These are phyloP conservation scores for Aethes cnicana DNA, from an alignment of 2,888 invertebrate species.

Conservation along the genomic window DNA sequence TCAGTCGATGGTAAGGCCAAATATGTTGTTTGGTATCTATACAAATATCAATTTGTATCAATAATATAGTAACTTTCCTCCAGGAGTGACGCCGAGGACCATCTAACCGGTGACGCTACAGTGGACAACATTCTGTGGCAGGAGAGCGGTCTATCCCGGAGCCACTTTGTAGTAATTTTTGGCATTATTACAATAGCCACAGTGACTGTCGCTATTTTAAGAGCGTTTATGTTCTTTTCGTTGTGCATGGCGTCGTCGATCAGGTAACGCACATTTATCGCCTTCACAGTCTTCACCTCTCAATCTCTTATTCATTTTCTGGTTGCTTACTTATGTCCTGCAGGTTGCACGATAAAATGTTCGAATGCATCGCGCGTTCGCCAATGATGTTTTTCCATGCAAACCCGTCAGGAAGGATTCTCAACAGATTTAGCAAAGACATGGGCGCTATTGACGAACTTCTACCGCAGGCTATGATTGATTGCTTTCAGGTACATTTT, in stretches of 20 bases:
- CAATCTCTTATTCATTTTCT: too few relatives aligned
- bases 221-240: constrained; percentile 85
- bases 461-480: constrained; percentile 88
- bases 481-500: constrained; percentile 83
- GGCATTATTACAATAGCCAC: constrained; percentile 80
- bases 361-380: constrained; percentile 77
- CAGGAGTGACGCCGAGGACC: constrained; percentile 71
- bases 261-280: constrained; percentile 48
- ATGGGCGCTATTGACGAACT: constrained; percentile 91
- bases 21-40: too few relatives aligned
- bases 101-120: constrained; percentile 64
- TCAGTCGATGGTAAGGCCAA: constrained; percentile 61
- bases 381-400: constrained; percentile 88
- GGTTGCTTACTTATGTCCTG: too few relatives aligned
- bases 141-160: constrained; percentile 57
- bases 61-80: too few relatives aligned
- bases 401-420: constrained; percentile 91
- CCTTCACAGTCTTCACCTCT: neutral
- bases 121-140: constrained; percentile 65
- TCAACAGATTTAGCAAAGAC: constrained; percentile 92
- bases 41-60: too few relatives aligned
- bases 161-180: constrained; percentile 77
- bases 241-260: constrained; percentile 86
- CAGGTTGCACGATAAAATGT: constrained; percentile 87
- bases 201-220: constrained; percentile 82